Conservation (phyloP, 2,113 vertebrate genomes). For the Nannobrachium achirus region DNA sequence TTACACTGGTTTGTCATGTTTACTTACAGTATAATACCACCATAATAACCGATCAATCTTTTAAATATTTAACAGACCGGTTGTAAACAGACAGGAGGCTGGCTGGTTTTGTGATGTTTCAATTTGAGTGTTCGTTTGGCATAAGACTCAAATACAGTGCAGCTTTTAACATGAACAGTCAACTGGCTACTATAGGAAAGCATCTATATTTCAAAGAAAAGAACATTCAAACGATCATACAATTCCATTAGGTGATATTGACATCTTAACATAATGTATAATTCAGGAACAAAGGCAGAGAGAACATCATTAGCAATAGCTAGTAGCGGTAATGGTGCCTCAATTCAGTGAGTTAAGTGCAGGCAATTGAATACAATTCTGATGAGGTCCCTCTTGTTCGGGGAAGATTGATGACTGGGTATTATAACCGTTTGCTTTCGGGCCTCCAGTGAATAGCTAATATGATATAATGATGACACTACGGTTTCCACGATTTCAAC, state of each 20-base stretch:
- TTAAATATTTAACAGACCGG: conserved; percentile 29
- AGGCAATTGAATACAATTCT: conserved; percentile 19
- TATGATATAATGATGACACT: conserved; percentile 31
- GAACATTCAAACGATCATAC: neutral
- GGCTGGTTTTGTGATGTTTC: neutral
- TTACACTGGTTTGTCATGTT: conserved; percentile 22
- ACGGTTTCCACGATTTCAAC: conserved; percentile 12
- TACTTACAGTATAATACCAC: neutral
- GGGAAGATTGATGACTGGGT: conserved; percentile 34
- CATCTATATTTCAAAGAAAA: conserved; percentile 1
- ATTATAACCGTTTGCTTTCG: conserved; percentile 18
- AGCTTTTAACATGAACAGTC: no score
- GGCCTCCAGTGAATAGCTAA: conserved; percentile 41
- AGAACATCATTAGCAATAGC: neutral
- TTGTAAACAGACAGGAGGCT: neutral
- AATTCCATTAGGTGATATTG: neutral
- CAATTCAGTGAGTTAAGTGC: conserved; percentile 5
- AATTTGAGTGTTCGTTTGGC: no score
- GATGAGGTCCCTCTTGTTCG: conserved; percentile 29
- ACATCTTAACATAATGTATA: neutral
- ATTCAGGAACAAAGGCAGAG: conserved; percentile 7
- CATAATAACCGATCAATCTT: conserved; percentile 1
- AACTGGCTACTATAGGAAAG: no score
- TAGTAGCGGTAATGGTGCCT: conserved; percentile 4
- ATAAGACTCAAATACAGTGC: no score